A percentile compares a stretch with the other conserved stretches of the same genome.
These are phyloP conservation scores for Halichoerus grypus DNA, from an alignment of 2,113 vertebrate genomes.

Conservation along the genomic window DNA sequence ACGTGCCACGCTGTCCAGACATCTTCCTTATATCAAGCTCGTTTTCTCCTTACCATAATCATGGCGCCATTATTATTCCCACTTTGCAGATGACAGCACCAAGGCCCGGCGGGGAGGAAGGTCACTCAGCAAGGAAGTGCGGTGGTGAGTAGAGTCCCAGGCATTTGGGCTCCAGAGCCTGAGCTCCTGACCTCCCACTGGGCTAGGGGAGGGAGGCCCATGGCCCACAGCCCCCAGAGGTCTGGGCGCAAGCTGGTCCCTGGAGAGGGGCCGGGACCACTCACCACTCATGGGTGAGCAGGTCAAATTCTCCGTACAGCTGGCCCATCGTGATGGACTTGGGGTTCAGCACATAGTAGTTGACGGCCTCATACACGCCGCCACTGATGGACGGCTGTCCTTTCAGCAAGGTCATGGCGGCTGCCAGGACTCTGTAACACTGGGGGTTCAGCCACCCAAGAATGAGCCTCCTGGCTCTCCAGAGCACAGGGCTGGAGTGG, in stretches of 20 bases:
- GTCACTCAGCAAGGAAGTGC: background rate
- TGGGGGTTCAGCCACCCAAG: slow-evolving; percentile 78
- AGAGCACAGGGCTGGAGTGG: background rate
- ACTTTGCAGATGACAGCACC: background rate
- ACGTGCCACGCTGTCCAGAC: background rate
- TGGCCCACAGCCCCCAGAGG: background rate
- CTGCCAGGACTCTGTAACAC: slow-evolving; percentile 94
- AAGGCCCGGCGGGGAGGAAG: background rate
- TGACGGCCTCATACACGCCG: slow-evolving; percentile 92
- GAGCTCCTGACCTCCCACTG: background rate
- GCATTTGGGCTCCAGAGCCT: background rate
- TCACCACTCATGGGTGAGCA: slow-evolving; percentile 96
- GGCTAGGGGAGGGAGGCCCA: background rate
- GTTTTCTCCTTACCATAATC: background rate
- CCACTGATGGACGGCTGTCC: slow-evolving; percentile 94
- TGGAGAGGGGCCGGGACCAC: background rate
- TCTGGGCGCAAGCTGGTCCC: background rate
- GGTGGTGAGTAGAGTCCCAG: background rate
- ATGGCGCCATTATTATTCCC: background rate
- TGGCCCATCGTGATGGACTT: slow-evolving; percentile 98
- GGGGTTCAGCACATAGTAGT: slow-evolving; percentile 93
- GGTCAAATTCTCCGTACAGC: slow-evolving; percentile 95
- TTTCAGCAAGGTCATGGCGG: slow-evolving; percentile 92
- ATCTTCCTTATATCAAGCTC: background rate
- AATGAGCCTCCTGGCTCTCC: background rate